Percentiles rank a stretch among this genome's conserved stretches.
These are phyloP conservation scores for Eurystomus glaucurus DNA, from an alignment of 2,797 vertebrate genomes.

Conservation along the genomic window DNA sequence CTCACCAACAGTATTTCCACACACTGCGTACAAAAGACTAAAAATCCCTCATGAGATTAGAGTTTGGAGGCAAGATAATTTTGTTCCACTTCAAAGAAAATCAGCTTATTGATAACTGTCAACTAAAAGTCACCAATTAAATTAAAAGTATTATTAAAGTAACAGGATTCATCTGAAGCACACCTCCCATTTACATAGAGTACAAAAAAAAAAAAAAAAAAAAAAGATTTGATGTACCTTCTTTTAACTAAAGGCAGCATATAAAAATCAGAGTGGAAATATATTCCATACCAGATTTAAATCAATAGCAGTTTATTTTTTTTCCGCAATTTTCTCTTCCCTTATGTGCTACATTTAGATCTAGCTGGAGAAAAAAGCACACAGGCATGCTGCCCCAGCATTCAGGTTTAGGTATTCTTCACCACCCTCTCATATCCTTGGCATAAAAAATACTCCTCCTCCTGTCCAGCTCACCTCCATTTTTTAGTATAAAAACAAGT, in stretches of 20 bases:
- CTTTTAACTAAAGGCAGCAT: neutral
- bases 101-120: neutral
- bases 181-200: neutral
- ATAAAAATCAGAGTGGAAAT: neutral
- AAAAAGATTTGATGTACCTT: neutral
- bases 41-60: neutral
- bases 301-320: neutral
- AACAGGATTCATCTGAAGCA: neutral
- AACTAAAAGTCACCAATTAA: neutral
- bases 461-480: neutral
- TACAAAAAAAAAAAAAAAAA: neutral
- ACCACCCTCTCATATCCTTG: neutral
- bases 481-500: neutral
- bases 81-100: neutral
- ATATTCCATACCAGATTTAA: neutral
- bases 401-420: slow-evolving; percentile 5
- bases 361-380: neutral
- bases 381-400: neutral
- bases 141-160: neutral
- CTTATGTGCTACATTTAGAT: neutral
- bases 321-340: neutral
- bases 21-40: neutral
- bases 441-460: neutral
- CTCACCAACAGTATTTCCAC: neutral
- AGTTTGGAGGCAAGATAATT: neutral